Percentiles rank a stretch among this genome's conserved stretches.
These are phyloP conservation scores for Dexiosoma caninum DNA, from an alignment of 2,888 invertebrate genomes.

Conservation along the genomic window DNA sequence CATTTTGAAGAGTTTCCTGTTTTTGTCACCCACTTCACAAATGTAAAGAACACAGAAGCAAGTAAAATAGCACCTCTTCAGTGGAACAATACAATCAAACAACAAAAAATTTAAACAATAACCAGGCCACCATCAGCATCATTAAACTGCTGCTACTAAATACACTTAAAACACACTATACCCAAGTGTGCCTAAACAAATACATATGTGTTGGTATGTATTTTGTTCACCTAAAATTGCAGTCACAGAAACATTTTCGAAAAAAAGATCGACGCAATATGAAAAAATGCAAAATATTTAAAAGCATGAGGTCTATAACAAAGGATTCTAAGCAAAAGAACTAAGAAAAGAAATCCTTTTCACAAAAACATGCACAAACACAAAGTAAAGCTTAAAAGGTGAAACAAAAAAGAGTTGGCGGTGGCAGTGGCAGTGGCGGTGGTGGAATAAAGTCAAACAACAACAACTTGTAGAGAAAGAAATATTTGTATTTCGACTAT, in stretches of 20 bases:
- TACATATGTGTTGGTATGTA: neutral
- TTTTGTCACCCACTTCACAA: conserved; percentile 67
- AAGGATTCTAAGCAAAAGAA: conserved; percentile 45
- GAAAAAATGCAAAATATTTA: conserved; percentile 24
- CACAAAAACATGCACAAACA: conserved; percentile 15
- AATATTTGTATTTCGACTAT: conserved; percentile 1
- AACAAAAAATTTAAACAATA: conserved; percentile 58
- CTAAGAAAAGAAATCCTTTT: conserved; percentile 51
- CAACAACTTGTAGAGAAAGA: conserved; percentile 58
- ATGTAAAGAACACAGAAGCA: conserved; percentile 44
- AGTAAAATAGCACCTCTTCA: conserved; percentile 47
- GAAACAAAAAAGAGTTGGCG: conserved; percentile 11
- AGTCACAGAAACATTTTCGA: conserved; percentile 10
- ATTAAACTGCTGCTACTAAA: conserved; percentile 38
- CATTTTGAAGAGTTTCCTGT: conserved; percentile 58
- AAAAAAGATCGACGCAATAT: conserved; percentile 36
- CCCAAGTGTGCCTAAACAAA: neutral
- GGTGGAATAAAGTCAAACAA: conserved; percentile 69
- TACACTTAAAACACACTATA: neutral
- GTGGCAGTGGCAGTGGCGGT: too few relatives aligned
- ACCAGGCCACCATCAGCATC: conserved; percentile 48
- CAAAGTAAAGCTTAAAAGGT: conserved; percentile 3
- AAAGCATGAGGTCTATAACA: conserved; percentile 40
- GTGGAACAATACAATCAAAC: conserved; percentile 46
- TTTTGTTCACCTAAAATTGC: conserved; percentile 43